Evolutionary conservation across 2,113 vertebrate species (phyloP), one percentile per base, ranked within the genome.

Genomic region (Capra hircus): DNA sequence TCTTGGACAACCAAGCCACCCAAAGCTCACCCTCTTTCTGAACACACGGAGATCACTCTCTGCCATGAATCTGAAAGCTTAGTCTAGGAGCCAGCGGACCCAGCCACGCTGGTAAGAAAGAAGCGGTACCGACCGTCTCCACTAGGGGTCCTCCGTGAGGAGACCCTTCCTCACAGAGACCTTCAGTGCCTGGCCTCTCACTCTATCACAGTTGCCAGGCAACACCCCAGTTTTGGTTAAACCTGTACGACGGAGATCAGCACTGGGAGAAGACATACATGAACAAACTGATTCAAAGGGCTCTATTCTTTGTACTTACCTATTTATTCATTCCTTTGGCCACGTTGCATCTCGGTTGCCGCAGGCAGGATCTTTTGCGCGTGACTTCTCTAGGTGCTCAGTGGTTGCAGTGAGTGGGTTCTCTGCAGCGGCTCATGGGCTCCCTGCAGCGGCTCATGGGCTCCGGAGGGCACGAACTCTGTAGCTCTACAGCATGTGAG

Each of bases 361-460:
- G n/a, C 62, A n/a, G 62, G 33, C 62, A n/a, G 7, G 16, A 2
- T n/a, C 33, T 67, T 17, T 10, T 0, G 2, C 2, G 2, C 5
- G 1, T 74, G 67, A 23, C n/a, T 40, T 74, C 67, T 10, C 19
- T 21, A 12, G n/a, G n/a, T 6, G 19, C 67, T 40, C 67, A 0
- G n/a, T 1, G 19, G 16, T 12, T 23, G n/a, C n/a, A 3, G 19
- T 2, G 64, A 36, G n/a, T 12, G n/a, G n/a, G 5, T 40, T 71
- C 67, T 71, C 67, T 12, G 10, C n/a, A 23, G n/a, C 1, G n/a
- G n/a, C 19, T 40, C 67, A 6, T 2, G 10, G 64, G n/a, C 67
- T 71, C 67, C 0, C 67, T 12, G 10, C n/a, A 23, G n/a, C 1
- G n/a, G n/a, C 19, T 40, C 67, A 6, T 2, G 10, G 64, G n/a